Conservation (phyloP, 2,797 vertebrate species). For the Nyctibius grandis region DNA sequence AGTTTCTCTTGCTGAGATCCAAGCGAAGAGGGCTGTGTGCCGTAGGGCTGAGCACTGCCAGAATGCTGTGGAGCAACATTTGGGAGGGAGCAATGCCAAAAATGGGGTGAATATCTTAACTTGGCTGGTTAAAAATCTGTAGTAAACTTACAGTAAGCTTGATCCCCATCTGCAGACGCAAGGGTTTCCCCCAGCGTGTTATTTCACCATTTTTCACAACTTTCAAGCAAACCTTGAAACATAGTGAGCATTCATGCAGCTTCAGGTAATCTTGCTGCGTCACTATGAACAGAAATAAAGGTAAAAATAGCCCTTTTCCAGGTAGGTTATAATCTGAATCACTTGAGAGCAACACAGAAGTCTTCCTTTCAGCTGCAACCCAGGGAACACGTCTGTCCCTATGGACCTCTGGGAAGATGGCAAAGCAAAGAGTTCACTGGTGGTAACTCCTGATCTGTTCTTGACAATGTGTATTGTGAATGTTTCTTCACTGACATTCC, state of each 20-base stretch:
- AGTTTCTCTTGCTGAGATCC: not conserved
- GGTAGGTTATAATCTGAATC: not conserved
- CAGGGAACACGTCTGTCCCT: not conserved
- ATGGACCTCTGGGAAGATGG: not conserved
- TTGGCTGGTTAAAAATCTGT: not conserved
- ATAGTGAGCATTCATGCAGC: fast-evolving
- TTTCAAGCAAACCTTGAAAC: not conserved
- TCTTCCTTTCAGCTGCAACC: not conserved
- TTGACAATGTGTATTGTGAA: not conserved
- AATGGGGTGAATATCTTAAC: not conserved
- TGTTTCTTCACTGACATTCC: fast-evolving
- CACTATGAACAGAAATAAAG: not conserved
- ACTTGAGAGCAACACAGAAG: not conserved
- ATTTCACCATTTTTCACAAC: not conserved
- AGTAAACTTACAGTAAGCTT: not conserved
- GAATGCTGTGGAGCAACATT: not conserved
- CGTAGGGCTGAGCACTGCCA: not conserved
- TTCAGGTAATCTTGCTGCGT: not conserved
- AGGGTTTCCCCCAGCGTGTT: not conserved
- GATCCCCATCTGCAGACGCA: not conserved
- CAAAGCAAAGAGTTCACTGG: not conserved
- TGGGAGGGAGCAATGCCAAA: not conserved
- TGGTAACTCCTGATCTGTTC: not conserved
- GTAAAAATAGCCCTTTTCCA: not conserved
- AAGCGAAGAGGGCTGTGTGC: not conserved